phyloP scores from a whole-genome alignment of 2,888 invertebrate genomes.

The Gymnocheta viridis region DNA sequence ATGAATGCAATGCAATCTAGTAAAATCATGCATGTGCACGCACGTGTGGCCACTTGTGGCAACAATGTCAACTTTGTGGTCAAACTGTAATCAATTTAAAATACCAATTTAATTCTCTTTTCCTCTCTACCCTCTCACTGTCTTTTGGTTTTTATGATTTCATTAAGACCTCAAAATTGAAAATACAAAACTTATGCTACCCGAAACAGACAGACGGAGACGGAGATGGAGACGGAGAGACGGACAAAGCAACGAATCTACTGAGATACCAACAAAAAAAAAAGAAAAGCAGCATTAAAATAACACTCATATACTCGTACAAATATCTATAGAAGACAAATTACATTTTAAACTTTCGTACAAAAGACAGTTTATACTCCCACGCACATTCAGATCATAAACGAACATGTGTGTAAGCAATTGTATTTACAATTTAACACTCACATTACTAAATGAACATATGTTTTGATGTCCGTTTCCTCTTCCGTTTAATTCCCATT shows the following conservation, averaged over 20 bases:
- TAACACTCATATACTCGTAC: constrained; percentile 31
- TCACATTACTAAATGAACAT: constrained; percentile 47
- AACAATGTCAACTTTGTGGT: constrained; percentile 69
- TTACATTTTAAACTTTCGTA: constrained; percentile 16
- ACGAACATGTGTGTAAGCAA: background rate
- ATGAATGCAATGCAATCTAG: constrained; percentile 45
- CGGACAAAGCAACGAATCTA: background rate
- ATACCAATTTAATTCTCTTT: constrained; percentile 54
- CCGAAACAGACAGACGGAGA: background rate
- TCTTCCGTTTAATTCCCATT: constrained; percentile 27
- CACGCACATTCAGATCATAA: background rate
- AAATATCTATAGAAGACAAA: constrained; percentile 19
- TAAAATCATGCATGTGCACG: constrained; percentile 66
- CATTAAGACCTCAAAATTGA: constrained; percentile 64
- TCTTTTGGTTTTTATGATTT: constrained; percentile 50
- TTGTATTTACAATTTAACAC: constrained; percentile 47
- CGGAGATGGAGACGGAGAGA: background rate
- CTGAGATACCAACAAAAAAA: background rate
- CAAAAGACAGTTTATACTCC: background rate
- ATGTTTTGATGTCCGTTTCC: constrained; percentile 55
- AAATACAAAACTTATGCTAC: constrained; percentile 49
- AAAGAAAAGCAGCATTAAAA: background rate
- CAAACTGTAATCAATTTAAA: constrained; percentile 70
- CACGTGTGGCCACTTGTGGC: constrained; percentile 69
- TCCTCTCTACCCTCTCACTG: background rate